Evolutionary conservation across 2,113 vertebrate species (phyloP), one percentile per base, ranked within the genome.

Genomic region (Gorsachius goisagi): DNA sequence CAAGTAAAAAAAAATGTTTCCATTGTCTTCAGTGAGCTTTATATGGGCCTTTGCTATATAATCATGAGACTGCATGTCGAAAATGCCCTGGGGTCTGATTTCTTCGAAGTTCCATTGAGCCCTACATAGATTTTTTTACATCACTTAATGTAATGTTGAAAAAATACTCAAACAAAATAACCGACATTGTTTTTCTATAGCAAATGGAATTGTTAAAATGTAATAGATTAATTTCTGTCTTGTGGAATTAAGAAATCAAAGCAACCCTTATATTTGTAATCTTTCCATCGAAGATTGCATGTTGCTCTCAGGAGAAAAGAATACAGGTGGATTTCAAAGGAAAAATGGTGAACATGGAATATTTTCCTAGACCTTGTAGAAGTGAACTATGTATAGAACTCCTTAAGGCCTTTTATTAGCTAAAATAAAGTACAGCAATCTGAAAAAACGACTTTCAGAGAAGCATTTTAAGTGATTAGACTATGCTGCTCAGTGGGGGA

Each of bases 381-480:
- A 81, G 67, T 41, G 21, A 85, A 41, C 35, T 52, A 12, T 37
- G 39, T 68, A 15, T 76, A 68, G 87, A 89, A 68, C 28, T 93
- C 27, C 44, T 44, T 50, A 39, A 76, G 18, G 9, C 26, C 30
- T 75, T 89, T 89, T 83, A 63, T 73, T 95, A 76, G 50, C 23
- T 89, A 45, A 95, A 95, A 87, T 67, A n/a, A 97, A 92, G 19
- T 20, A 24, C 49, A 76, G 28, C 45, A 80, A 39, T 90, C 59
- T 63, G 79, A 95, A 91, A 95, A 28, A 71, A 81, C 35, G 84
- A 59, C 33, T 44, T 71, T 44, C 37, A 89, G 45, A 72, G n/a
- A 71, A 56, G 37, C 69, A 44, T 47, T 62, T 41, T 33, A 63
- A 72, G 32, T 77, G 52, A 45, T 74, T 71, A 74, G 45, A 7